Evolutionary conservation across 2,888 invertebrate species (phyloP), one percentile per base, ranked within the genome.

Genomic region (Sinodicranocentrus sp.): DNA sequence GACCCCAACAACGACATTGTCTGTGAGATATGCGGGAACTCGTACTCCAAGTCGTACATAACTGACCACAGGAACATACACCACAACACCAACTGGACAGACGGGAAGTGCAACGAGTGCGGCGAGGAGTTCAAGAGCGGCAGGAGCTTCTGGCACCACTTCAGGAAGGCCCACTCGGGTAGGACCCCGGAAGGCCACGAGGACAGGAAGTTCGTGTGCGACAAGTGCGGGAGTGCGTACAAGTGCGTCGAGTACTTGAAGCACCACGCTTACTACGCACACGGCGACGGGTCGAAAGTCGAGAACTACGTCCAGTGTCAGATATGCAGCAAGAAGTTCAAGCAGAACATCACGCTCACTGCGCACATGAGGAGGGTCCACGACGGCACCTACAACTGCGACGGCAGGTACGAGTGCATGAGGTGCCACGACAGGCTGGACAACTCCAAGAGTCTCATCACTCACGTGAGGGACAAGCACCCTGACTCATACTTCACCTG

Each of bases 401-500:
- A 1, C 17, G 1, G 2, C 21, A 57, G 23, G 2, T 5, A 63
- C 5, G 57, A 82, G 0, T 82, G 82, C 44, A 21, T 15, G 10
- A 28, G 76, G 0, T 82, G 82, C 43, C n/a, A 19, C 2, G 59
- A 70, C 15, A 54, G 23, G 17, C 76, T 76, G 63, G 6, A 61
- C 0, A 23, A 17, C 8, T 61, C 48, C 0, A 10, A 25, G 21
- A 5, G 0, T 0, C 26, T 82, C 17, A 26, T 21, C 0, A 63
- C 39, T 3, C 82, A 82, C 23, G 52, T 75, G 15, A 28, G 25
- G 21, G 65, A 15, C 8, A 5, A 0, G 0, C 82, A 82, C 54
- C 76, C 76, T 0, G 70, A 61, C 0, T 21, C 59, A 6, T 82
- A 54, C 33, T 82, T 68, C 17, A 70, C 76, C 5, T 82, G 82